Evolutionary conservation across 2,797 vertebrate species (phyloP).

Genomic region (Melanotaenia parkinsoni): DNA sequence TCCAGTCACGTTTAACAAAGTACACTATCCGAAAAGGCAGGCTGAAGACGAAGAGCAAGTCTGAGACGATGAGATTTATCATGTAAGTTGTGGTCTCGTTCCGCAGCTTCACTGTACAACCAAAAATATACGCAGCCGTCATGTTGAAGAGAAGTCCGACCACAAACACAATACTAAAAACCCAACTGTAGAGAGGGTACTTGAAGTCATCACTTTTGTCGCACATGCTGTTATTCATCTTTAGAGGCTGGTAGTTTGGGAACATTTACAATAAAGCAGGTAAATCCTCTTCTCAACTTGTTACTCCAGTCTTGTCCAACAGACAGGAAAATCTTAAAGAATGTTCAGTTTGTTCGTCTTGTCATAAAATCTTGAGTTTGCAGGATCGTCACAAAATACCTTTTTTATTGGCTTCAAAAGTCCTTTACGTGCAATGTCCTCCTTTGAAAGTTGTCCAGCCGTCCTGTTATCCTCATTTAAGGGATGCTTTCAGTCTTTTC

Average conservation of each 20-base stretch:
- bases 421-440: conserved; percentile 4
- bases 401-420: conserved; percentile 41
- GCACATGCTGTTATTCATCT: conserved; percentile 76
- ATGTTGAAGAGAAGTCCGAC: conserved; percentile 91
- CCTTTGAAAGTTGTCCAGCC: neutral
- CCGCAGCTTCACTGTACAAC: conserved; percentile 87
- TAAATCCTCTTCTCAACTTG: conserved; percentile 4
- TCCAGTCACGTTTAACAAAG: conserved; percentile 88
- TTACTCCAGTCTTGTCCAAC: conserved; percentile 5
- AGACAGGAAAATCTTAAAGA: neutral
- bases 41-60: conserved; percentile 94
- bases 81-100: conserved; percentile 98
- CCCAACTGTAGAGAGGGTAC: conserved; percentile 88
- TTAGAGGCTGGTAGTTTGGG: conserved; percentile 26
- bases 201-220: conserved; percentile 91
- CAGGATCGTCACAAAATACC: conserved; percentile 36
- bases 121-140: conserved; percentile 92
- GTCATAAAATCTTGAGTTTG: conserved; percentile 2
- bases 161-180: conserved; percentile 93
- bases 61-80: conserved; percentile 93
- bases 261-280: neutral
- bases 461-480: conserved; percentile 23
- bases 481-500: conserved; percentile 4
- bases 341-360: neutral
- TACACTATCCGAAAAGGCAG: conserved; percentile 95